Base-by-base conservation (phyloP, 2,888 invertebrate genomes). In the Dolomedes plantarius region DNA sequence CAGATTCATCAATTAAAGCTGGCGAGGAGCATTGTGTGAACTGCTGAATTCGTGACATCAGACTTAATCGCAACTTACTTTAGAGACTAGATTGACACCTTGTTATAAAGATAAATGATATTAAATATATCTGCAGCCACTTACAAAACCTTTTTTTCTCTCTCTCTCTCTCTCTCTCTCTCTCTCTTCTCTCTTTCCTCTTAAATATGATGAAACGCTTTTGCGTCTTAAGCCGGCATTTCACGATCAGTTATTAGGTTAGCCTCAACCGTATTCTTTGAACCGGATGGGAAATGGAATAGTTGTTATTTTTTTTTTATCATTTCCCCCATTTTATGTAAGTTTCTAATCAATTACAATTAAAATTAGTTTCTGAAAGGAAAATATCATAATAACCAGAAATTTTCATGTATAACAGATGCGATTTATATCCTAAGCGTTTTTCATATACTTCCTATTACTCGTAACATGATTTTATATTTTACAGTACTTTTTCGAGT, bases 81-180 rank as follows among this genome's bases (percentile, higher is more conserved):
- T 56, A 23, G 13, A 23, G 23, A 56, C 6, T 5, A 23, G 23
- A 56, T 56, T 56, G 56, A 56, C 56, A 56, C 56, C 56, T 56
- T 56, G 56, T 56, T 56, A 56, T 56, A 56, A 56, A 56, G 56
- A 56, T 56, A 56, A 56, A 56, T 56, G 56, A 56, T 56, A 56
- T 56, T 56, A 56, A 23, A 56, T 56, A 46, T 46, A 56, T 56
- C 23, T 56, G 65, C 65, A 31, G 65, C 65, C 13, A 31, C 31
- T 31, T 31, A 62, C 11, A 27, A 11, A 11, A 62, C 11, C 27
- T 62, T 11, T 62, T 16, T 11, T 29, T 65, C 6, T 31, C 31
- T 29, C 23, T 29, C n/a, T 11, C 16, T 62, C 16, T 11, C 29
- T 65, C 6, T 31, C 31, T 29, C 23, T 29, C n/a, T 27, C 62